These are phyloP conservation scores for Morone saxatilis DNA, from an alignment of 2,113 vertebrate species.

Conservation along the genomic window DNA sequence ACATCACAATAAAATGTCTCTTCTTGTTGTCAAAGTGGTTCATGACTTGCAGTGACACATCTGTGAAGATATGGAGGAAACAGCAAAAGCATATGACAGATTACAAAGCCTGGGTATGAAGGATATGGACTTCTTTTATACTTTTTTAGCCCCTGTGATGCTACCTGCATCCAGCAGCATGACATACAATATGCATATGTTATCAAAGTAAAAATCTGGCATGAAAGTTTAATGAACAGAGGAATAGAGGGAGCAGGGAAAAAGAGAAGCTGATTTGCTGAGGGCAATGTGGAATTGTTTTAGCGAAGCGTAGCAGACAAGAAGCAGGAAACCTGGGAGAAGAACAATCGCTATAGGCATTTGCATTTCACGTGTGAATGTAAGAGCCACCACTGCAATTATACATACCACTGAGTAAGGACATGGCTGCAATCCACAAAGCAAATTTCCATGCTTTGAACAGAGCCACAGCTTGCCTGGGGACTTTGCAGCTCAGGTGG, in stretches of 20 bases:
- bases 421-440: constrained; percentile 74
- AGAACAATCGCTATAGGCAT: constrained; percentile 76
- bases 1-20: constrained; percentile 55
- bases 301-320: constrained; percentile 75
- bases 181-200: constrained; percentile 82
- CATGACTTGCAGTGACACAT: constrained; percentile 51
- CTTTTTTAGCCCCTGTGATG: constrained; percentile 51
- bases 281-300: constrained; percentile 83
- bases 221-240: constrained; percentile 84
- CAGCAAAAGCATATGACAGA: constrained; percentile 29
- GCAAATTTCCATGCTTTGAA: constrained; percentile 73
- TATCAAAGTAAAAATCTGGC: constrained; percentile 84
- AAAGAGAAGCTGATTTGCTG: constrained; percentile 78
- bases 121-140: constrained; percentile 38
- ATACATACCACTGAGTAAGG: constrained; percentile 72
- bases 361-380: constrained; percentile 72
- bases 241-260: constrained; percentile 61
- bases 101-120: constrained; percentile 49
- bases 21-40: constrained; percentile 41
- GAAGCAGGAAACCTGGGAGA: constrained; percentile 76
- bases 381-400: constrained; percentile 72
- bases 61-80: constrained; percentile 39
- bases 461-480: constrained; percentile 62
- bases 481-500: constrained; percentile 75
- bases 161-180: constrained; percentile 75